Percentiles rank a stretch among this genome's conserved stretches.
Evolutionary conservation across 2,797 vertebrate genomes (phyloP).

Genomic region (Alosa sapidissima): DNA sequence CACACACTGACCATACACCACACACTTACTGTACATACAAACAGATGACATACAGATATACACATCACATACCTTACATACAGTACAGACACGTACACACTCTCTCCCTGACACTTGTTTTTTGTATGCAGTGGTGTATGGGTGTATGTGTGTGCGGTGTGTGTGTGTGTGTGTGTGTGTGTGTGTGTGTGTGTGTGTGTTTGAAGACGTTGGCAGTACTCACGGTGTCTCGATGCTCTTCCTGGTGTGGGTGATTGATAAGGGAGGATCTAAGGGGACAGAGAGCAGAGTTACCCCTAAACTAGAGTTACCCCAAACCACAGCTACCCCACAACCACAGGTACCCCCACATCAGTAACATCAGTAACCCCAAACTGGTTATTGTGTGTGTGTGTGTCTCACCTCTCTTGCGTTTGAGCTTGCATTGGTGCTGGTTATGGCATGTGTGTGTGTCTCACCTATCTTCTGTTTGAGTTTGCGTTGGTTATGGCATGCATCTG

Average conservation of each 20-base stretch:
- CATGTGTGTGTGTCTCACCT: constrained; percentile 74
- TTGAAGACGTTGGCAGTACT: constrained; percentile 68
- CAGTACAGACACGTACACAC: neutral
- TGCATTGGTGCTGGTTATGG: constrained; percentile 90
- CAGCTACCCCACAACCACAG: neutral
- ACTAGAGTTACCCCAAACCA: neutral
- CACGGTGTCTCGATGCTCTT: constrained; percentile 99
- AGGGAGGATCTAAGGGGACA: constrained; percentile 87
- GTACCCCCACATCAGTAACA: too few species aligned
- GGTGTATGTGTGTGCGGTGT: neutral
- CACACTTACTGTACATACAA: neutral
- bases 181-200: neutral
- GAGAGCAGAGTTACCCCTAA: neutral
- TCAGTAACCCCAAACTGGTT: neutral
- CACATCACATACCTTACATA: too few species aligned
- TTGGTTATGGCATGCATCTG: constrained; percentile 83
- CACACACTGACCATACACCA: neutral
- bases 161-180: neutral
- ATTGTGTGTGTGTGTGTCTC: constrained; percentile 49
- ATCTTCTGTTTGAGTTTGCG: constrained; percentile 97
- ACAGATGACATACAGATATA: neutral
- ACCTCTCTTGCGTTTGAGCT: constrained; percentile 98
- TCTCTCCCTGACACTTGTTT: neutral
- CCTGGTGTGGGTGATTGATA: constrained; percentile 99
- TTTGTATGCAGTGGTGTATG: neutral